A percentile compares a stretch with the other conserved stretches of the same genome.
phyloP scores from a whole-genome alignment of 2,113 vertebrate genomes.

The Tinamus guttatus region DNA sequence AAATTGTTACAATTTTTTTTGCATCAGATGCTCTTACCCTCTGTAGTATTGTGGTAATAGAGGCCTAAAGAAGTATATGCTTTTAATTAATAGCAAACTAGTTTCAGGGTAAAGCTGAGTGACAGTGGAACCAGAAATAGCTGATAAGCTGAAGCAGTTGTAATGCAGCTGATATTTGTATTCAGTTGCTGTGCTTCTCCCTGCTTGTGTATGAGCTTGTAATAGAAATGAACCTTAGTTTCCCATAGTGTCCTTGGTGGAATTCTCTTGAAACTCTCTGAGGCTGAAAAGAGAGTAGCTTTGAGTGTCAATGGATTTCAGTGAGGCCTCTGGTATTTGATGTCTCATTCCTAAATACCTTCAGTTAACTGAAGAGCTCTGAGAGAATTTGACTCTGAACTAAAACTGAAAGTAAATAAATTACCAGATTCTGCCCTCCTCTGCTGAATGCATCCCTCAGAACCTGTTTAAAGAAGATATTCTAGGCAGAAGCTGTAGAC shows the following conservation, averaged over 20 bases:
- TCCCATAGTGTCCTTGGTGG: not conserved
- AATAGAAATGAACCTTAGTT: not conserved
- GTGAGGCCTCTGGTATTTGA: not conserved
- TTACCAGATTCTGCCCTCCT: not conserved
- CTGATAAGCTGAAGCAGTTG: not conserved
- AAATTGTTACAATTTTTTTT: not conserved
- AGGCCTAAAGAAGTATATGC: not conserved
- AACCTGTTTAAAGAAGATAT: conserved; percentile 27
- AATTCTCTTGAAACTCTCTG: not conserved
- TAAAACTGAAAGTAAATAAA: conserved; percentile 28
- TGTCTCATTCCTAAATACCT: conserved; percentile 15
- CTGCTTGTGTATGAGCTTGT: not conserved
- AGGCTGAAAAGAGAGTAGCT: conserved; percentile 3
- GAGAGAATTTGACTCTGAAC: not conserved
- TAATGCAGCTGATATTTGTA: not conserved
- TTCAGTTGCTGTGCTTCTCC: not conserved
- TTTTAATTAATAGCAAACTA: not conserved
- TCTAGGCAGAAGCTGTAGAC: conserved; percentile 1
- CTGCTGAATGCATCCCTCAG: not conserved
- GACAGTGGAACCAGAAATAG: not conserved
- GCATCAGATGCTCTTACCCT: not conserved
- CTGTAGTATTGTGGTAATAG: not conserved
- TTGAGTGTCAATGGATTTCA: not conserved
- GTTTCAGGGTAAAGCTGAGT: not conserved
- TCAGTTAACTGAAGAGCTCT: not conserved